A percentile compares a stretch with the other conserved stretches of the same genome.
These are phyloP conservation scores for Styela clava DNA, from an alignment of 23 tunicate genomes.

Conservation along the genomic window DNA sequence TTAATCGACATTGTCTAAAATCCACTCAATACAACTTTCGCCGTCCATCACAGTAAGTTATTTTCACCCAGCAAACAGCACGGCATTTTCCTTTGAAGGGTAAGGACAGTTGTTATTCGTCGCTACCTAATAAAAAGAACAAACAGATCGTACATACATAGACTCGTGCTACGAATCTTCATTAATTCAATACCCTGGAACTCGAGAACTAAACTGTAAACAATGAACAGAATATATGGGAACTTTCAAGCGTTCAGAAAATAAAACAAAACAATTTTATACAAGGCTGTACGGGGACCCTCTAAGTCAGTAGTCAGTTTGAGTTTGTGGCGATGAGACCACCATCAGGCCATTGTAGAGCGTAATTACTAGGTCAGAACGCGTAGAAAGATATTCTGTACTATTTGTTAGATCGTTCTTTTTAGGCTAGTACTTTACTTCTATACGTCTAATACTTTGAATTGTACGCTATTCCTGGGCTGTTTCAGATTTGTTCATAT, in stretches of 20 bases:
- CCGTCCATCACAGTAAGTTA: not conserved
- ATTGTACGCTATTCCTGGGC: too few relatives aligned
- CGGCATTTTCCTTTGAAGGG: not conserved
- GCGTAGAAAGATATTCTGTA: too few relatives aligned
- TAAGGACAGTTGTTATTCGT: not conserved
- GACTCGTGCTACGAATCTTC: not conserved
- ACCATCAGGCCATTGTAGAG: too few relatives aligned
- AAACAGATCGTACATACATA: not conserved
- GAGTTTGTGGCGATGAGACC: too few relatives aligned
- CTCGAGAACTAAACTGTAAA: not conserved
- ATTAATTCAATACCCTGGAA: not conserved
- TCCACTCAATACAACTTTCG: not conserved
- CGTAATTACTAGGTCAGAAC: too few relatives aligned
- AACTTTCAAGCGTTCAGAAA: not conserved
- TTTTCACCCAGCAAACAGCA: not conserved
- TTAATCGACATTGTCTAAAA: not conserved
- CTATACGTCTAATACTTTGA: too few relatives aligned
- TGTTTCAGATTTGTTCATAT: too few relatives aligned
- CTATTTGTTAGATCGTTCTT: too few relatives aligned
- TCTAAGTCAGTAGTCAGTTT: too few relatives aligned
- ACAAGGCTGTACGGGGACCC: too few relatives aligned
- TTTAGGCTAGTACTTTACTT: too few relatives aligned
- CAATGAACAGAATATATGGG: not conserved
- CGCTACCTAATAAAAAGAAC: not conserved
- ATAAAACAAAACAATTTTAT: too few relatives aligned